phyloP scores from a whole-genome alignment of 92 coral and sea anemone genomes.

The Desmophyllum pertusum region DNA sequence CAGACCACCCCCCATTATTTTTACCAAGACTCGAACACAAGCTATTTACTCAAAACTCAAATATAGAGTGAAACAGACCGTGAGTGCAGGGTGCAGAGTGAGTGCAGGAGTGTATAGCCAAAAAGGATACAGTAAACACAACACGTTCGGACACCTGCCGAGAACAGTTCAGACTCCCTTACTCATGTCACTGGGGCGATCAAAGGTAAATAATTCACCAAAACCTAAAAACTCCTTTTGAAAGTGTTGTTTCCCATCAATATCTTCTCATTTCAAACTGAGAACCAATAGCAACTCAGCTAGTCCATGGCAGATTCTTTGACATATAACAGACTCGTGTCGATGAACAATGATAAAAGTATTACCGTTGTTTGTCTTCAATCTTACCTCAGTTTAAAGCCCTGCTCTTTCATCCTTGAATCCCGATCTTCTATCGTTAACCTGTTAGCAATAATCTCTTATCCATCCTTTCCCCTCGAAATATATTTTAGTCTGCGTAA shows the following conservation, averaged over 20 bases:
- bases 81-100: too few species aligned
- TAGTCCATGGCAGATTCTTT: neutral
- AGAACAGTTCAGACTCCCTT: neutral
- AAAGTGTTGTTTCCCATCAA: neutral
- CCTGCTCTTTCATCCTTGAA: slow-evolving; percentile 1
- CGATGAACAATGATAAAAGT: neutral
- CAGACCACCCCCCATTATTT: neutral
- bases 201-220: slow-evolving; percentile 3
- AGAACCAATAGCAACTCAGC: neutral
- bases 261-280: neutral
- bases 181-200: neutral
- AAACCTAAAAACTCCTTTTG: neutral
- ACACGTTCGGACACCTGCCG: slow-evolving; percentile 25
- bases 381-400: slow-evolving; percentile 20
- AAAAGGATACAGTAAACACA: slow-evolving; percentile 20
- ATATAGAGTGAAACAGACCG: neutral
- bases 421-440: neutral
- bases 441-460: neutral
- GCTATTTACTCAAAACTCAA: neutral
- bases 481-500: neutral
- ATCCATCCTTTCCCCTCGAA: neutral
- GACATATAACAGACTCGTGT: too few species aligned
- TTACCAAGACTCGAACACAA: neutral
- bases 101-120: neutral
- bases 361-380: neutral